Percentiles rank a stretch among this genome's conserved stretches.
Conservation (phyloP, 1,140 invertebrate genomes). For the Zaprionus inermis region DNA sequence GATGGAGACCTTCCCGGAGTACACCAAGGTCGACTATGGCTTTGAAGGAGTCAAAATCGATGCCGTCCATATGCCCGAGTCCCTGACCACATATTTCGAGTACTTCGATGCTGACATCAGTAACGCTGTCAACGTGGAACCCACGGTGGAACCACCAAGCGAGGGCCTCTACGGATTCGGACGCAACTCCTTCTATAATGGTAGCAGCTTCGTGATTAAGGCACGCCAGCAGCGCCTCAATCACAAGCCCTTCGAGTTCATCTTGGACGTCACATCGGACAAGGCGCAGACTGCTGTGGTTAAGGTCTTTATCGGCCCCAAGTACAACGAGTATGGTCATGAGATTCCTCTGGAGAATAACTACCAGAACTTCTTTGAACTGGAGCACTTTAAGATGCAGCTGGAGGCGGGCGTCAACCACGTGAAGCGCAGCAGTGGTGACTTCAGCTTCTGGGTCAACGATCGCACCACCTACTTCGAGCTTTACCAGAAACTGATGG, state of each 20-base stretch:
- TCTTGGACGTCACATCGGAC: constrained; percentile 85
- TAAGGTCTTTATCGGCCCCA: constrained; percentile 87
- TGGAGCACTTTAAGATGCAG: constrained; percentile 79
- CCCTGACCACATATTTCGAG: constrained; percentile 89
- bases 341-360: constrained; percentile 70
- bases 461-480: constrained; percentile 79
- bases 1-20: constrained; percentile 85
- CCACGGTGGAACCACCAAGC: constrained; percentile 20
- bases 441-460: constrained; percentile 75
- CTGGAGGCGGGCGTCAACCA: constrained; percentile 67
- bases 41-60: constrained; percentile 88
- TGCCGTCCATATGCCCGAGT: constrained; percentile 86
- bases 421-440: constrained; percentile 72
- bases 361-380: constrained; percentile 81
- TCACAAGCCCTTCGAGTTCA: constrained; percentile 88
- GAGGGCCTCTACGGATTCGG: constrained; percentile 85
- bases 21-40: constrained; percentile 86
- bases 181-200: constrained; percentile 87
- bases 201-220: constrained; percentile 86
- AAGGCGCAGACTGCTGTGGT: constrained; percentile 85
- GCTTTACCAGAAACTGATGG: constrained; percentile 79
- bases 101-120: constrained; percentile 88
- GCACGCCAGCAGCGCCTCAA: constrained; percentile 86
- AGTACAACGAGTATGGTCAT: constrained; percentile 85
- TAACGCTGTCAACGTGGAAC: constrained; percentile 86